phyloP scores from a whole-genome alignment of 2,797 vertebrate species.

The Paguma larvata region DNA sequence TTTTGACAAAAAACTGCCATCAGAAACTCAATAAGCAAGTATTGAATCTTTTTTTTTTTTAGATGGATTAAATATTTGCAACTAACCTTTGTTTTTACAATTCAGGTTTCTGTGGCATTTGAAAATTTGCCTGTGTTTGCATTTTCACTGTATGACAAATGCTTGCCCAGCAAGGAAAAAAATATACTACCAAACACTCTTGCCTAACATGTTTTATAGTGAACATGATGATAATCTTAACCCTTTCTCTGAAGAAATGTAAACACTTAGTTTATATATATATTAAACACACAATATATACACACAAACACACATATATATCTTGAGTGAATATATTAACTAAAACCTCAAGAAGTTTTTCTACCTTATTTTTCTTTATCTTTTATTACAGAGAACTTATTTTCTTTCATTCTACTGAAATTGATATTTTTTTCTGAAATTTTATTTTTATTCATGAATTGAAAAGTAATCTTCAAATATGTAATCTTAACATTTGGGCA shows the following conservation, averaged over 20 bases:
- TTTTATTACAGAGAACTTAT: not conserved
- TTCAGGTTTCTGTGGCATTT: slow-evolving; percentile 31
- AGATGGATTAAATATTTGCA: slow-evolving; percentile 40
- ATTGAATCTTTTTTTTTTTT: not conserved
- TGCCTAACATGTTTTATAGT: not conserved
- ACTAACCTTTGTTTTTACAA: not conserved
- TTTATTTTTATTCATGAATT: not conserved
- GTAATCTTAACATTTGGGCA: not conserved
- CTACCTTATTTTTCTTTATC: not conserved
- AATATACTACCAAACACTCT: not conserved
- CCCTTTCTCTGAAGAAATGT: not conserved
- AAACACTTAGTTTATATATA: not conserved
- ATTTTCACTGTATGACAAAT: slow-evolving; percentile 65
- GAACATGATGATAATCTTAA: not conserved
- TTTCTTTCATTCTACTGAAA: not conserved
- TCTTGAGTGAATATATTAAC: not conserved
- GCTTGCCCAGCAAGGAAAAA: not conserved
- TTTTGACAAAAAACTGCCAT: not conserved
- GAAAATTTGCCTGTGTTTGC: slow-evolving; percentile 1
- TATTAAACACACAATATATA: too few species aligned
- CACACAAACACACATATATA: too few species aligned
- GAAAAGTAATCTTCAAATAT: not conserved
- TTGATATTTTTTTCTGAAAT: not conserved
- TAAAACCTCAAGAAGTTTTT: not conserved
- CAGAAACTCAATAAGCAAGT: not conserved